Evolutionary conservation across 2,113 vertebrate genomes (phyloP), one percentile per base, ranked within the genome.

Genomic region (Sardina pilchardus): DNA sequence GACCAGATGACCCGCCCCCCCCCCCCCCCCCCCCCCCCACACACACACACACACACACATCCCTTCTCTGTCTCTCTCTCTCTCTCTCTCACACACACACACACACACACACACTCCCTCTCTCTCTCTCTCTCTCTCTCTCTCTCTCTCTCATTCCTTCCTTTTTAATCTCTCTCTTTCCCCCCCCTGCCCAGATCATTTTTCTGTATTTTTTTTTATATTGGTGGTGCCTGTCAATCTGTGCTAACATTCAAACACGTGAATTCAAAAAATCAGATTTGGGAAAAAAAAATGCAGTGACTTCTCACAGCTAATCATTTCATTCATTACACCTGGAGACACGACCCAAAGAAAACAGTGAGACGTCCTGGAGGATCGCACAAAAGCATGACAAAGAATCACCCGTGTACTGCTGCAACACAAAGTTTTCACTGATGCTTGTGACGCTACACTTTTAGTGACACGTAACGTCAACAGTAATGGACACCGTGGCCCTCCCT

Each of bases 1-100:
- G 83, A 89, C 86, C 89, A 92, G 89, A 88, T 82, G 84, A 81
- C 47, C 86, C 6, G 36, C 21, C 43, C 17, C 63, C 43, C 9
- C n/a, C 67, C 42, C 82, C 47, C 86, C 6, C 47, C 21, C 43
- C 17, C 63, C 43, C 9, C n/a, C 67, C 42, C 34, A 10, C 63
- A 6, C 10, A n/a, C 36, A 10, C 36, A 9, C 78, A 24, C 21
- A 2, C 59, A 47, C 71, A 47, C 71, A 56, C 48, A 42, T 42
- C 34, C 10, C 63, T 7, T 26, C 26, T 10, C 26, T 26, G 4
- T 34, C 63, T 14, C n/a, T 14, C 63, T 30, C 26, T 71, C 63
- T 30, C 63, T 71, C 63, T 71, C 63, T 14, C 63, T 71, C 63
- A 42, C 47, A 30, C 43, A n/a, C 63, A 56, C 9, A 39, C 67